Evolutionary conservation across 2,113 vertebrate genomes (phyloP).

Genomic region (Chunga burmeisteri): DNA sequence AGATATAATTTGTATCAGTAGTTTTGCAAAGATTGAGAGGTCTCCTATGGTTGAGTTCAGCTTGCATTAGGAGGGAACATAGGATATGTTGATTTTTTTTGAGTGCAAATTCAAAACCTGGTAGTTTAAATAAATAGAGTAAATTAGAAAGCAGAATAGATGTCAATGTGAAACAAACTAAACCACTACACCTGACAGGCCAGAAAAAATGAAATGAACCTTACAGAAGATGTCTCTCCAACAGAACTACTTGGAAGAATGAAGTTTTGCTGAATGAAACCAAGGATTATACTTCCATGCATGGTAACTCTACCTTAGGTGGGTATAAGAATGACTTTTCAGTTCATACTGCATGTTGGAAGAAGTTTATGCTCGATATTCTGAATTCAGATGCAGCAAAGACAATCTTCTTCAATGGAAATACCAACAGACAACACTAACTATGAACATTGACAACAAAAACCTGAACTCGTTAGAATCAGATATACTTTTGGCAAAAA

Average conservation of each 20-base stretch:
- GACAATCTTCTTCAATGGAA: background rate
- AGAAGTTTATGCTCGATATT: background rate
- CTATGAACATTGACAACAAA: background rate
- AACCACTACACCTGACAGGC: background rate
- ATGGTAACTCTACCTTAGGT: background rate
- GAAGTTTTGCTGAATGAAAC: background rate
- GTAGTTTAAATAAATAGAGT: background rate
- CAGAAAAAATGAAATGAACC: background rate
- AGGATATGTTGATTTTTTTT: background rate
- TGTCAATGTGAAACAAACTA: background rate
- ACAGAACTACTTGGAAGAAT: background rate
- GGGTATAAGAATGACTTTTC: background rate
- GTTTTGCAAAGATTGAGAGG: background rate
- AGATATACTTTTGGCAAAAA: background rate
- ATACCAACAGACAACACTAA: background rate
- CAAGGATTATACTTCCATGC: background rate
- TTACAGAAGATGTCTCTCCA: background rate
- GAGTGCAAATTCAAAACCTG: background rate
- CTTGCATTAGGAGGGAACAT: background rate
- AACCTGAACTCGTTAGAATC: background rate
- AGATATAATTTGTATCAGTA: background rate
- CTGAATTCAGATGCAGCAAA: background rate
- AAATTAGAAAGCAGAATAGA: background rate
- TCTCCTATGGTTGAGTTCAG: background rate
- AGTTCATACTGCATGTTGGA: background rate